Evolutionary conservation across 1,140 invertebrate genomes (phyloP), one percentile per base, ranked within the genome.

Genomic region (Drosophila azteca): DNA sequence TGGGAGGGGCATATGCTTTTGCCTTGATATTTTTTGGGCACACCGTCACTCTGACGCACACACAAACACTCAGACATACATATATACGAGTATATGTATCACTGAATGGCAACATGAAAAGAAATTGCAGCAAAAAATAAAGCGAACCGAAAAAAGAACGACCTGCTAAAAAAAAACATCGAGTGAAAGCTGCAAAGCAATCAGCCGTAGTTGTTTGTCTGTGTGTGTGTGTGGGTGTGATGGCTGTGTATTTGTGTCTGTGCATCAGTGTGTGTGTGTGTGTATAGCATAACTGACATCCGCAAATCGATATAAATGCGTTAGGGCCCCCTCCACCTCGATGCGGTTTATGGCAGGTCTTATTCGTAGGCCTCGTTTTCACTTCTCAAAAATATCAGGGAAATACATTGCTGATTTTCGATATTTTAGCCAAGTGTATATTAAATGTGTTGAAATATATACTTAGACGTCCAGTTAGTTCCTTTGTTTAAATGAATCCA

Each of bases 91-190:
- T n/a, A n/a, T n/a, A 49, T 50, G 55, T 61, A 67, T 51, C 79
- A 69, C 69, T 62, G 65, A 68, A 68, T 69, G 31, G 43, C 59
- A 59, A 45, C 15, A 66, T 52, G 48, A 57, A 61, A 46, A 45
- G 46, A 64, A 58, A 77, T 57, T 62, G 43, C 57, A 55, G 31
- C 29, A 57, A 75, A 79, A 79, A 74, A 61, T 48, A 11, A 53
- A 50, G 22, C 17, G 9, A 26, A 31, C 41, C 43, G n/a, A 24
- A 60, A 70, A 54, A 53, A 53, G 8, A 9, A 31, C 31, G 31
- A 31, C 31, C 31, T 58, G 11, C 0, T 58, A 8, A 0, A 20
- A 46, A 31, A 39, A 62, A 66, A 64, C 61, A 43, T 39, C 53
- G n/a, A 65, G 11, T 4, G 39, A 59, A 50, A 65, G 15, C 54